A percentile compares a stretch with the other conserved stretches of the same genome.
phyloP scores from a whole-genome alignment of 2,113 vertebrate genomes.

The Aptenodytes patagonicus region DNA sequence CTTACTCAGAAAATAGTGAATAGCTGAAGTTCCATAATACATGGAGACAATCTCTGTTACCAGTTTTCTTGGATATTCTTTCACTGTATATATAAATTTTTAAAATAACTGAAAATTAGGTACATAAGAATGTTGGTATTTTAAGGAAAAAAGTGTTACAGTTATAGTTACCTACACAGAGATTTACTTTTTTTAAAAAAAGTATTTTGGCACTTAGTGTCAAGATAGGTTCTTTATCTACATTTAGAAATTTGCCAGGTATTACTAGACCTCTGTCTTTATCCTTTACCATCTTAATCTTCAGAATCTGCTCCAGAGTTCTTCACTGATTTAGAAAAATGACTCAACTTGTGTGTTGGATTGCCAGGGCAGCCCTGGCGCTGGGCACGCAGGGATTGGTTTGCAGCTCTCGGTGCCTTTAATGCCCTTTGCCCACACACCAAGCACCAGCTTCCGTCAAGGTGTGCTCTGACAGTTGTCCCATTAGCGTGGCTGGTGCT shows the following conservation, averaged over 20 bases:
- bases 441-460: accelerated
- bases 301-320: not conserved
- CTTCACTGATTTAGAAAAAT: not conserved
- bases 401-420: not conserved
- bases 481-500: accelerated
- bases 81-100: not conserved
- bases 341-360: not conserved
- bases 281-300: not conserved
- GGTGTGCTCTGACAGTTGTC: not conserved
- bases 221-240: not conserved
- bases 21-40: not conserved
- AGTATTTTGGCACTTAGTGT: not conserved
- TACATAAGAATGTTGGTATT: not conserved
- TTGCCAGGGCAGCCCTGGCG: not conserved
- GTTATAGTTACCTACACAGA: not conserved
- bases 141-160: not conserved
- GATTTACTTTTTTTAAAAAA: not conserved
- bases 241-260: not conserved
- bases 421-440: not conserved
- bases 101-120: not conserved
- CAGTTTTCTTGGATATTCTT: not conserved
- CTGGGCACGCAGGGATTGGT: no score
- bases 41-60: not conserved
- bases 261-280: not conserved
- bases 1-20: not conserved